Conservation (phyloP, 2,888 invertebrate species). For the Nasonovia ribisnigri region DNA sequence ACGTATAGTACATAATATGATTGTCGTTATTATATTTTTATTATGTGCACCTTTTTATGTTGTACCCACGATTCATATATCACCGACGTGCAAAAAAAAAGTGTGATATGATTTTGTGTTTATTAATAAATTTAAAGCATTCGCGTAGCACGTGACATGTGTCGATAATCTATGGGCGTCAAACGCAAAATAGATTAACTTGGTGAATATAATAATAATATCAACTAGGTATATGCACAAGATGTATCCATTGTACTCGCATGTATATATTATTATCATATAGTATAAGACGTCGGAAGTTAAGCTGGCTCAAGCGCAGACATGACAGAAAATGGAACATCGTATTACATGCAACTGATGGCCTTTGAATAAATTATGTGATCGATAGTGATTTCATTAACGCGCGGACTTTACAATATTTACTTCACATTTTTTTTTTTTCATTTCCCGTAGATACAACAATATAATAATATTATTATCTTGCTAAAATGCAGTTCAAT, state of each 20-base stretch:
- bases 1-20: background rate
- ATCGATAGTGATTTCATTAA: background rate
- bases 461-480: background rate
- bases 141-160: background rate
- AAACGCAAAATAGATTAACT: constrained; percentile 28
- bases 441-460: background rate
- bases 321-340: constrained; percentile 13
- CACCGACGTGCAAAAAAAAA: background rate
- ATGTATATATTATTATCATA: background rate
- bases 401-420: background rate
- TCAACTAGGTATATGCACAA: background rate
- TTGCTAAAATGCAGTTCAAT: background rate
- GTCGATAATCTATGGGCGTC: constrained; percentile 13
- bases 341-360: background rate
- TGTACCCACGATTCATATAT: background rate
- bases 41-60: background rate
- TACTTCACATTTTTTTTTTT: background rate
- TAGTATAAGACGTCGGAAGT: constrained; percentile 22
- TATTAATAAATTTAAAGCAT: background rate
- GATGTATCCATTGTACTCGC: background rate
- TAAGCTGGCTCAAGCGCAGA: constrained; percentile 20
- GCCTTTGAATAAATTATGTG: background rate
- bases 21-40: background rate
- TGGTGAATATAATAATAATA: background rate
- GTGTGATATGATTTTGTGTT: background rate